These are phyloP conservation scores for Camelus dromedarius DNA, from an alignment of 2,113 vertebrate species.

Conservation along the genomic window DNA sequence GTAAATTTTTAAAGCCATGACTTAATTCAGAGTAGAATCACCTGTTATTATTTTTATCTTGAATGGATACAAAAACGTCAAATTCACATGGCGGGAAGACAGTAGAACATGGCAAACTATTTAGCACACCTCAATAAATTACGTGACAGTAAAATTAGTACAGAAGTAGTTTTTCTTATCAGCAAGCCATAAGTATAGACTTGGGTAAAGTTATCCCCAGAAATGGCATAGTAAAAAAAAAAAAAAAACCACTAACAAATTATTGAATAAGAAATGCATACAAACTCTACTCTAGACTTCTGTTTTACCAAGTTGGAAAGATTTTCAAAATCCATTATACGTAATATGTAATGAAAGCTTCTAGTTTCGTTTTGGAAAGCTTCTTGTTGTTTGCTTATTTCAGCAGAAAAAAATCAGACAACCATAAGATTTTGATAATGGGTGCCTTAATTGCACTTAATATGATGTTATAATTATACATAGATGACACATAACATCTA, in stretches of 20 bases:
- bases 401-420: conserved; percentile 74
- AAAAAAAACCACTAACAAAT: conserved; percentile 21
- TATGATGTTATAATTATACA: conserved; percentile 52
- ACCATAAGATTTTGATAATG: conserved; percentile 77
- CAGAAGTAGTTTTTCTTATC: conserved; percentile 54
- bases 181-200: conserved; percentile 41
- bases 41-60: conserved; percentile 14
- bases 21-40: background rate
- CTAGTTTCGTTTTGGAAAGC: conserved; percentile 65
- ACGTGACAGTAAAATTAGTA: conserved; percentile 48
- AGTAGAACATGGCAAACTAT: background rate
- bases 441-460: conserved; percentile 37
- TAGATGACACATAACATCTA: conserved; percentile 52
- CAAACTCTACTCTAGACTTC: conserved; percentile 57
- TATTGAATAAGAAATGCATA: conserved; percentile 52
- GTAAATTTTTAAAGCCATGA: conserved; percentile 39
- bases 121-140: conserved; percentile 42
- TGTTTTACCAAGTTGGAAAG: conserved; percentile 66
- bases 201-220: conserved; percentile 32
- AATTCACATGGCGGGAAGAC: background rate
- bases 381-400: conserved; percentile 76
- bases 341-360: conserved; percentile 59
- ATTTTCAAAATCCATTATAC: conserved; percentile 70
- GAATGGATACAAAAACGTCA: conserved; percentile 20
- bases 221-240: conserved; percentile 44